Percentiles rank a stretch among this genome's conserved stretches.
Conservation (phyloP, 2,797 vertebrate genomes). For the Chrysolophus pictus region DNA sequence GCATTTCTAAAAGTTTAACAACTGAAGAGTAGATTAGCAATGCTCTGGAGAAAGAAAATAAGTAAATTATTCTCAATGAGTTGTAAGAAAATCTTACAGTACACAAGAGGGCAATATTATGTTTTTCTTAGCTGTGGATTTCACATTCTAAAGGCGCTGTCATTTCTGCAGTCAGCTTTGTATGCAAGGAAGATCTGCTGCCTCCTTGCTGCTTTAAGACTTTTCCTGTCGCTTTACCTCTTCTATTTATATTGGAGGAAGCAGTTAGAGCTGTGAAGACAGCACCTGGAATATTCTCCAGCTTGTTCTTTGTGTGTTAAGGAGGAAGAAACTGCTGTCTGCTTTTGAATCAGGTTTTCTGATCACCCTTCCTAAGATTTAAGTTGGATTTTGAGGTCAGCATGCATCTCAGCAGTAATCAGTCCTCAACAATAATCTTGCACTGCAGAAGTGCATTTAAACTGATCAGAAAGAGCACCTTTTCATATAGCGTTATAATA, state of each 20-base stretch:
- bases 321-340: neutral
- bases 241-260: neutral
- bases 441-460: neutral
- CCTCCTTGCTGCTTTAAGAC: neutral
- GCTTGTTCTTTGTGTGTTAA: slow-evolving; percentile 10
- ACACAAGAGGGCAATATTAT: neutral
- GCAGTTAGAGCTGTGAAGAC: neutral
- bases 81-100: neutral
- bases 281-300: neutral
- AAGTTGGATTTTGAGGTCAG: neutral
- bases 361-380: neutral
- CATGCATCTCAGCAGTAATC: neutral
- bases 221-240: neutral
- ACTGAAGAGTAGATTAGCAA: neutral
- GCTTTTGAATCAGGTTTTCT: slow-evolving; percentile 30
- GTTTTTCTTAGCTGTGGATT: neutral
- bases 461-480: neutral
- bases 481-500: neutral
- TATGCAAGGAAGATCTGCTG: neutral
- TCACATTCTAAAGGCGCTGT: neutral
- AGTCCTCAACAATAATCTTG: accelerated
- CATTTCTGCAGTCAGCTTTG: neutral
- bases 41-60: neutral
- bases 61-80: neutral
- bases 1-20: neutral